These are phyloP conservation scores for Liparis tanakae DNA, from an alignment of 2,797 vertebrate species.

Conservation along the genomic window DNA sequence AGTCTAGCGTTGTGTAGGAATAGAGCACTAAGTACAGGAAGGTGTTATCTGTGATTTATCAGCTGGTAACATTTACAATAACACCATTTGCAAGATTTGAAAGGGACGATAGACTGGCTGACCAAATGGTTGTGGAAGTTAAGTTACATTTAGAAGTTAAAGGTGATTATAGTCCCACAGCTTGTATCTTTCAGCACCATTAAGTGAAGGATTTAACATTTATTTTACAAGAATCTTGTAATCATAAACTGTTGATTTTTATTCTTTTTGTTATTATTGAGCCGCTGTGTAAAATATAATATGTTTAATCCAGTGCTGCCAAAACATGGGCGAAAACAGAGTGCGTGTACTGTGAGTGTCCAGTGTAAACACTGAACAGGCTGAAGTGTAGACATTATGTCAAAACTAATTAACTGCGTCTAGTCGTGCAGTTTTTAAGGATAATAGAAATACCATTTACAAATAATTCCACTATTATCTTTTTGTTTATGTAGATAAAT, in stretches of 20 bases:
- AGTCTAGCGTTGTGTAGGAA: background rate
- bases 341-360: background rate
- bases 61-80: too few relatives aligned
- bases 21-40: background rate
- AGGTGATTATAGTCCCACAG: background rate
- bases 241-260: background rate
- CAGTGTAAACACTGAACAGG: background rate
- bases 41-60: background rate
- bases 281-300: background rate
- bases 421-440: background rate
- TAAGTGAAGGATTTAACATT: background rate
- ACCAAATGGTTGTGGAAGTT: background rate
- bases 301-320: background rate
- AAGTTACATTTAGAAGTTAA: background rate
- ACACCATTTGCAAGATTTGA: background rate
- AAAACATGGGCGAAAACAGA: slow-evolving; percentile 8
- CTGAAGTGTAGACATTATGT: background rate
- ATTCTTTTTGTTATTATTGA: background rate
- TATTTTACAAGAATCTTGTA: background rate
- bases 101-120: background rate
- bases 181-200: background rate
- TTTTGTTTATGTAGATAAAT: too few relatives aligned
- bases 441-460: too few relatives aligned
- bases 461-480: too few relatives aligned
- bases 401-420: background rate